A percentile compares a stretch with the other conserved stretches of the same genome.
Evolutionary conservation across 1,140 invertebrate species (phyloP).

Genomic region (Matsumurasca onukii): DNA sequence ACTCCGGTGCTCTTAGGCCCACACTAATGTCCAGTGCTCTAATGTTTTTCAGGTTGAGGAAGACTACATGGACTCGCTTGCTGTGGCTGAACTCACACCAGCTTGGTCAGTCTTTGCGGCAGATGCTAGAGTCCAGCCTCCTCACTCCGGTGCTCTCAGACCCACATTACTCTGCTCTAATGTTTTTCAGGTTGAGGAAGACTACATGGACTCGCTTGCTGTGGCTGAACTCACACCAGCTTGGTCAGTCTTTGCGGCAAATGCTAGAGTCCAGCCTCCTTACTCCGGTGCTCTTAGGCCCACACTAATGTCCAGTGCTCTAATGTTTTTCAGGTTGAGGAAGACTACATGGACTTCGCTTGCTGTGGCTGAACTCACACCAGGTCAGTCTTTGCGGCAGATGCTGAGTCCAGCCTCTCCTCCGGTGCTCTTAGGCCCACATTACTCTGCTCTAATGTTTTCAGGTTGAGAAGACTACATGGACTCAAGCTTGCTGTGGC

Average conservation of each 20-base stretch:
- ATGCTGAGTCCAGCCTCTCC: slow-evolving; percentile 52
- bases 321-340: slow-evolving; percentile 71
- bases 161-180: slow-evolving; percentile 36
- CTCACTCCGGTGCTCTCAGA: not conserved
- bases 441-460: slow-evolving; percentile 78
- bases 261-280: slow-evolving; percentile 52
- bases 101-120: not conserved
- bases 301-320: slow-evolving; percentile 68
- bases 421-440: slow-evolving; percentile 68
- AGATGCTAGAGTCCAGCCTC: not conserved
- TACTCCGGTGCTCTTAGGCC: slow-evolving; percentile 66
- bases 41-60: not conserved
- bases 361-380: slow-evolving; percentile 67
- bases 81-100: not conserved
- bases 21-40: not conserved
- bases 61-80: not conserved
- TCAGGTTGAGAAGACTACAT: slow-evolving; percentile 71
- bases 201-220: slow-evolving; percentile 69
- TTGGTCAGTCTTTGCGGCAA: slow-evolving; percentile 56
- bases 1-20: no score
- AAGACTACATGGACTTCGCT: slow-evolving; percentile 68
- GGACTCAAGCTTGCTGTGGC: slow-evolving; percentile 63
- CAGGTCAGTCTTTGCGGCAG: slow-evolving; percentile 57
- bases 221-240: slow-evolving; percentile 63
- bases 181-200: slow-evolving; percentile 59